Conservation (phyloP, 2,888 invertebrate genomes). For the Cheilosia grossa region DNA sequence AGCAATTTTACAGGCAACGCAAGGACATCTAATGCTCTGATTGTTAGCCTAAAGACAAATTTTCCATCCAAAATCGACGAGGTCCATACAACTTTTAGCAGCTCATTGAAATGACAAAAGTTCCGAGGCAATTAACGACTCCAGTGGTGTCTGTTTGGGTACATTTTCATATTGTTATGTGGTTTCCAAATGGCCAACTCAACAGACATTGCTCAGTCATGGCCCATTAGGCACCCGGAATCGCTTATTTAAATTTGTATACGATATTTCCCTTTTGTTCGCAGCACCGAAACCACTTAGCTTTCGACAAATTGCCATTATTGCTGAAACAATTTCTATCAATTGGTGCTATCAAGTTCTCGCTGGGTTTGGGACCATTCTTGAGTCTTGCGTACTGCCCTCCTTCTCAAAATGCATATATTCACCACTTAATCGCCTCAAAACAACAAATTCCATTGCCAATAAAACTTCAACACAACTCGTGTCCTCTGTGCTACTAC, state of each 20-base stretch:
- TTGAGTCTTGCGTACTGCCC: constrained; percentile 4
- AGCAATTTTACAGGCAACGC: no score
- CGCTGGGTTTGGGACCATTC: not conserved
- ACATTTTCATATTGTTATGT: not conserved
- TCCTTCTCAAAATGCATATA: constrained; percentile 30
- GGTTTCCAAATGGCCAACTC: not conserved
- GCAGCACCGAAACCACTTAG: not conserved
- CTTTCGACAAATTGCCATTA: constrained; percentile 46
- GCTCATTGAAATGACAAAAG: not conserved
- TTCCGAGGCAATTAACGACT: not conserved
- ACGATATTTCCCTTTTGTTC: not conserved
- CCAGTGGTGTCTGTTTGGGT: not conserved
- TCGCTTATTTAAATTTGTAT: not conserved
- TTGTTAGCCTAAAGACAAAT: not conserved
- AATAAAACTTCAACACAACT: constrained; percentile 65
- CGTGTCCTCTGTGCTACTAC: constrained; percentile 23
- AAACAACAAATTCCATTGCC: constrained; percentile 70
- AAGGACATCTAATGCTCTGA: no score
- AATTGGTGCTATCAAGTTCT: not conserved
- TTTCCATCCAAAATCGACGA: not conserved
- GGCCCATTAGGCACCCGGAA: not conserved
- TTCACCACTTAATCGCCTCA: constrained; percentile 55
- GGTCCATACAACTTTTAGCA: not conserved
- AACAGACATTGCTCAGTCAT: not conserved
- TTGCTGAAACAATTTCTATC: constrained; percentile 31